Evolutionary conservation across 2,888 invertebrate species (phyloP).

Genomic region (Mimachlamys varia): DNA sequence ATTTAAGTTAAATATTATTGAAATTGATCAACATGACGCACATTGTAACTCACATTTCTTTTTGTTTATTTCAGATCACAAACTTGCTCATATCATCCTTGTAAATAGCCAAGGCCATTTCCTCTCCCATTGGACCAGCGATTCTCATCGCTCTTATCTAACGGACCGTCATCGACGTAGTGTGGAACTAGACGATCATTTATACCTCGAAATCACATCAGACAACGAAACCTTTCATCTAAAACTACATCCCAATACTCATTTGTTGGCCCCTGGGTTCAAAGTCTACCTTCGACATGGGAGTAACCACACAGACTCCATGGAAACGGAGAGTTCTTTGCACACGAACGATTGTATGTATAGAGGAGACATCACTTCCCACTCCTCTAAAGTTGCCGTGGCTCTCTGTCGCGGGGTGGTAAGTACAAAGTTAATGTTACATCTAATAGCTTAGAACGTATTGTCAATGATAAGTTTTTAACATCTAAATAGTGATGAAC

Average conservation of each 20-base stretch:
- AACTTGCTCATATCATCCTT: conserved; percentile 53
- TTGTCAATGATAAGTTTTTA: too few relatives aligned
- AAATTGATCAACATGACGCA: too few relatives aligned
- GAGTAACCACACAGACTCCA: conserved; percentile 46
- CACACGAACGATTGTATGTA: conserved; percentile 55
- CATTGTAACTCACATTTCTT: too few relatives aligned
- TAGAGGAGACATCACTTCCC: conserved; percentile 54
- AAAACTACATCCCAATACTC: conserved; percentile 56
- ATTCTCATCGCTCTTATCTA: background rate
- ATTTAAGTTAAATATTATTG: too few relatives aligned
- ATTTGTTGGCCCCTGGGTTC: conserved; percentile 61
- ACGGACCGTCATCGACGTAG: conserved; percentile 32
- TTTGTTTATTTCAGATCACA: conserved; percentile 58
- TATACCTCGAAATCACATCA: conserved; percentile 61
- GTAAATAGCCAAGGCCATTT: conserved; percentile 38
- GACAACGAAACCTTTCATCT: conserved; percentile 61
- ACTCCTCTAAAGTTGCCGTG: conserved; percentile 58
- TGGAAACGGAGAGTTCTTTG: conserved; percentile 46
- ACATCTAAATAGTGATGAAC: too few relatives aligned
- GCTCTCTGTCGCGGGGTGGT: conserved; percentile 66
- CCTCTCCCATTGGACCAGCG: conserved; percentile 31
- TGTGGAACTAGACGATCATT: conserved; percentile 38
- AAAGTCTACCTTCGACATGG: conserved; percentile 62
- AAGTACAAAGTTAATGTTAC: conserved; percentile 46
- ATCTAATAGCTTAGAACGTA: too few relatives aligned